phyloP scores from a whole-genome alignment of 2,797 vertebrate species.

The Chloroceryle inda region DNA sequence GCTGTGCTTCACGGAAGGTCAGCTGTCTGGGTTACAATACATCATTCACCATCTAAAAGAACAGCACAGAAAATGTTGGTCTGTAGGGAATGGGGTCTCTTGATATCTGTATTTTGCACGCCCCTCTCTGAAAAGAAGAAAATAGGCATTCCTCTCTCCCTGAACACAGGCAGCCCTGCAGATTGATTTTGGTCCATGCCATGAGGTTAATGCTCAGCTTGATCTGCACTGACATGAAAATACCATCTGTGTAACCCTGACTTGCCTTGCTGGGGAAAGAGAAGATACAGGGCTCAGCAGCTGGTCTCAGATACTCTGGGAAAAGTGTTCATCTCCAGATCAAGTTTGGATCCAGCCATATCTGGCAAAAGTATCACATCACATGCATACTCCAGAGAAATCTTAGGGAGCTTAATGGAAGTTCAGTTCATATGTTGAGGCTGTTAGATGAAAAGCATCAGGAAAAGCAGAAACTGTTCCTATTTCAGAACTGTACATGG shows the following conservation, averaged over 20 bases:
- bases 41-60: neutral
- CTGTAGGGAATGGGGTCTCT: neutral
- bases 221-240: constrained; percentile 69
- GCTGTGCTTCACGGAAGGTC: neutral
- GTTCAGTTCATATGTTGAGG: constrained; percentile 58
- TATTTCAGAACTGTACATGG: neutral
- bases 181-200: constrained; percentile 67
- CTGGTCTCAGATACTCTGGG: constrained; percentile 69
- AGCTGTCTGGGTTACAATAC: neutral
- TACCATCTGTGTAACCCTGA: constrained; percentile 68
- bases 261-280: constrained; percentile 55
- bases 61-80: neutral
- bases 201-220: constrained; percentile 68
- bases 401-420: constrained; percentile 64
- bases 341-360: constrained; percentile 56
- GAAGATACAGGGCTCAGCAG: constrained; percentile 63
- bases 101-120: constrained; percentile 1
- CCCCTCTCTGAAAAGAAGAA: neutral
- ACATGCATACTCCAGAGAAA: constrained; percentile 56
- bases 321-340: constrained; percentile 59
- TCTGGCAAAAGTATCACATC: constrained; percentile 61
- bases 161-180: constrained; percentile 24
- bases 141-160: neutral
- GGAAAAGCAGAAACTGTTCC: constrained; percentile 56
- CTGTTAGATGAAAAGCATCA: constrained; percentile 62